Evolutionary conservation across 2,113 vertebrate genomes (phyloP).

Genomic region (Scartelaos histophorus): DNA sequence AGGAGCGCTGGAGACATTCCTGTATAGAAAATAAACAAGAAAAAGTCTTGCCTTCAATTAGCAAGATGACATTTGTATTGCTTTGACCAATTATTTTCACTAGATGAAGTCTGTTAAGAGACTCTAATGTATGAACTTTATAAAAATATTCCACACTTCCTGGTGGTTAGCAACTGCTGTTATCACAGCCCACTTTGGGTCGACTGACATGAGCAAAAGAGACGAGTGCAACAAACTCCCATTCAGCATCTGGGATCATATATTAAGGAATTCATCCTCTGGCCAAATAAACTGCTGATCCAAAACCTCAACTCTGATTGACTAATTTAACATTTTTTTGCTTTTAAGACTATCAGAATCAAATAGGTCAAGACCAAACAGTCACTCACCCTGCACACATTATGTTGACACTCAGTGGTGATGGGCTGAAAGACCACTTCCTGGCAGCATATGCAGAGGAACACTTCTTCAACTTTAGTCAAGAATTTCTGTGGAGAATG

Average conservation of each 20-base stretch:
- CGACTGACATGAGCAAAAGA: no score
- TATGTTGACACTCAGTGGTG: constrained; percentile 95
- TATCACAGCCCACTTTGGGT: no score
- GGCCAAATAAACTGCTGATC: not conserved
- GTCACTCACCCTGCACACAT: constrained; percentile 90
- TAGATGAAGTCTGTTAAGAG: no score
- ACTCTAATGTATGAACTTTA: no score
- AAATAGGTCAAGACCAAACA: not conserved
- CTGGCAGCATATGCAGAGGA: constrained; percentile 96
- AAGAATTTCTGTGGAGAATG: constrained; percentile 84
- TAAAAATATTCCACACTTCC: not conserved
- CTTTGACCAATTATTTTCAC: no score
- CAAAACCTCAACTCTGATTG: not conserved
- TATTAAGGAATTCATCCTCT: not conserved
- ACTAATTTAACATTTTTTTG: no score
- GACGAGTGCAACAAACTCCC: no score
- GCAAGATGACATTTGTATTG: no score
- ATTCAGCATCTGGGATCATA: no score
- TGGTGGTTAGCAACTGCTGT: no score
- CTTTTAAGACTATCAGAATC: not conserved
- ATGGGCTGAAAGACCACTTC: constrained; percentile 91
- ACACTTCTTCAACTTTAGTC: constrained; percentile 90
- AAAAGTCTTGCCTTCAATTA: not conserved
- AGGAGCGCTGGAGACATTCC: constrained; percentile 95
- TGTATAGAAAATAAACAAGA: constrained; percentile 46